These are phyloP conservation scores for Struthidea cinerea DNA, from an alignment of 2,113 vertebrate species.

Conservation along the genomic window DNA sequence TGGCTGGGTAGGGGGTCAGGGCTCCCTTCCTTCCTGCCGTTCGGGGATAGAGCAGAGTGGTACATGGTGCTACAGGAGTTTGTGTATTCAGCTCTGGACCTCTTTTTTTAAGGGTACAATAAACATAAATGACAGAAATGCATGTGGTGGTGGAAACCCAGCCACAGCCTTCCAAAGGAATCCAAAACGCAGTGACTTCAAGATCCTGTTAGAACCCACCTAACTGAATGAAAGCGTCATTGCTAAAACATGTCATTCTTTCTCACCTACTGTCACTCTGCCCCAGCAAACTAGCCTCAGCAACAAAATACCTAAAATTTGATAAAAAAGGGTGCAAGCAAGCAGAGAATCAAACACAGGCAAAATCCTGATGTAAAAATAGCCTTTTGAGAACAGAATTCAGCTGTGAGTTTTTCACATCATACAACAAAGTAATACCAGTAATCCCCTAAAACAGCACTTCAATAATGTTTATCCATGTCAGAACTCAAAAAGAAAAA, in stretches of 20 bases:
- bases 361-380: background rate
- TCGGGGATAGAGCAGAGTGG: accelerated
- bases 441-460: background rate
- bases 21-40: background rate
- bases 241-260: background rate
- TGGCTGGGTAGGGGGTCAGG: background rate
- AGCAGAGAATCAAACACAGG: background rate
- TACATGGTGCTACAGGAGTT: background rate
- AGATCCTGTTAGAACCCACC: background rate
- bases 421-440: background rate
- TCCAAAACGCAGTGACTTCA: background rate
- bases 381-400: background rate
- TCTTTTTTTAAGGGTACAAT: background rate
- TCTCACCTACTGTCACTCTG: background rate
- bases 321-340: background rate
- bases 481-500: conserved; percentile 26
- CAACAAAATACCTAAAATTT: background rate
- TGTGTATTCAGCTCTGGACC: background rate
- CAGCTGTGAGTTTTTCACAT: background rate
- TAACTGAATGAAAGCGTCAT: accelerated
- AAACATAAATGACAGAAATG: background rate
- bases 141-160: background rate
- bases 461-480: background rate
- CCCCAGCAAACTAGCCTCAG: background rate
- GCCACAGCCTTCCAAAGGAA: background rate